Conservation (phyloP, 2,888 invertebrate genomes). For the Apantesis nais region DNA sequence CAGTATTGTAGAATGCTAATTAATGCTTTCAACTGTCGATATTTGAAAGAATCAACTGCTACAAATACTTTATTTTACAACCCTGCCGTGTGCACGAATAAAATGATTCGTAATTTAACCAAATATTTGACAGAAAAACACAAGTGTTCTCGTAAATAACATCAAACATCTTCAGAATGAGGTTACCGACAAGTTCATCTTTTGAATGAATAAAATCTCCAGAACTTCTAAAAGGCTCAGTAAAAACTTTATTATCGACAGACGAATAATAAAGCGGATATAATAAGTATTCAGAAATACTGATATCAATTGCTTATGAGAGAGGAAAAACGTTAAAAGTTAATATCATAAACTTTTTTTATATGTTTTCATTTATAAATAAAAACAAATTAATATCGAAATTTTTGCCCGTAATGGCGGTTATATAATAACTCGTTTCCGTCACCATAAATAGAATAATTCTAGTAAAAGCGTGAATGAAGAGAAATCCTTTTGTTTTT, state of each 20-base stretch:
- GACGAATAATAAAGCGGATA: neutral
- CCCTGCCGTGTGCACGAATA: neutral
- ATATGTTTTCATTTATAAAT: too few relatives aligned
- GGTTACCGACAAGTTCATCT: neutral
- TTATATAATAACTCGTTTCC: too few relatives aligned
- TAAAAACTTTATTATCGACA: neutral
- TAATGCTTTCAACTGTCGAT: neutral
- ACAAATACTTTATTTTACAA: neutral
- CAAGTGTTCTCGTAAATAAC: neutral
- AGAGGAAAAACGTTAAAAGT: neutral
- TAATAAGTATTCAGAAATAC: neutral
- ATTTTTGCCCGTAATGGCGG: too few relatives aligned
- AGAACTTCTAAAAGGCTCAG: neutral
- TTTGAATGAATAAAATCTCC: neutral
- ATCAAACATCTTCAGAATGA: neutral
- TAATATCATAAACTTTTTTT: neutral
- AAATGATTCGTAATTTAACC: neutral
- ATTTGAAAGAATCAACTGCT: constrained; percentile 13
- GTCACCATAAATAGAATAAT: too few relatives aligned
- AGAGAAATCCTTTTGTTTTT: too few relatives aligned
- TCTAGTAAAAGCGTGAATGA: too few relatives aligned
- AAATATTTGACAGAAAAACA: neutral
- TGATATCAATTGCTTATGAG: neutral
- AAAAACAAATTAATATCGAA: too few relatives aligned
- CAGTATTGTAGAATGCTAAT: neutral